Evolutionary conservation across 1,140 invertebrate genomes (phyloP).

Genomic region (Drosophila leontia): DNA sequence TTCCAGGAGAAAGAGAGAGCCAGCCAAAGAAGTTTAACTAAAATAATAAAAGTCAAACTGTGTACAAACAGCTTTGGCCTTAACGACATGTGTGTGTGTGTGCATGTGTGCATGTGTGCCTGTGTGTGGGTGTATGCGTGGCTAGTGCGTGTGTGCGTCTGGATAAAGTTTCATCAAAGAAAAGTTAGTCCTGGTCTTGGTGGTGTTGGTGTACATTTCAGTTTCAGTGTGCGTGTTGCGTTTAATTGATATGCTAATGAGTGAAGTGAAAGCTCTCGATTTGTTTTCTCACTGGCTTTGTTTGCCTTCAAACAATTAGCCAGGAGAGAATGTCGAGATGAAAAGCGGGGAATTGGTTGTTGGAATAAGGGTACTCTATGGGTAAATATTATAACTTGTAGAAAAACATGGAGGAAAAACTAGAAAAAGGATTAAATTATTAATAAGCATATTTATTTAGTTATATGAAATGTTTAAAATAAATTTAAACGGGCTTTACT

Average conservation of each 20-base stretch:
- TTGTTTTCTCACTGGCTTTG: constrained; percentile 51
- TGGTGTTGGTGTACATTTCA: constrained; percentile 32
- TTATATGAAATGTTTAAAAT: background rate
- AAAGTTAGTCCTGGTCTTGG: constrained; percentile 48
- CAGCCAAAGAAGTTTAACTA: constrained; percentile 71
- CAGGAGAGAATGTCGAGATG: constrained; percentile 2
- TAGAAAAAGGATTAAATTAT: too few relatives aligned
- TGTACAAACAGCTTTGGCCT: constrained; percentile 75
- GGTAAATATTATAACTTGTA: too few relatives aligned
- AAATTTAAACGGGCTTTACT: too few relatives aligned
- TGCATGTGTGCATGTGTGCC: constrained; percentile 4
- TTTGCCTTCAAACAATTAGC: constrained; percentile 43
- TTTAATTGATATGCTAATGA: constrained; percentile 75
- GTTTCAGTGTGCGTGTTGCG: constrained; percentile 63
- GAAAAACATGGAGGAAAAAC: too few relatives aligned
- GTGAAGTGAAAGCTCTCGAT: constrained; percentile 60
- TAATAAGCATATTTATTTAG: too few relatives aligned
- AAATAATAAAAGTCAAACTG: constrained; percentile 82
- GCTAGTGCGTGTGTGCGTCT: constrained; percentile 20
- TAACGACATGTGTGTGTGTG: constrained; percentile 56
- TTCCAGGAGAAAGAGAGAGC: background rate
- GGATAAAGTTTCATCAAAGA: constrained; percentile 61
- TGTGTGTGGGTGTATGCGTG: background rate
- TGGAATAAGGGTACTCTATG: background rate
- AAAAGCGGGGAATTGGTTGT: background rate